Conservation (phyloP, 2,113 vertebrate species). For the Murina feae region DNA sequence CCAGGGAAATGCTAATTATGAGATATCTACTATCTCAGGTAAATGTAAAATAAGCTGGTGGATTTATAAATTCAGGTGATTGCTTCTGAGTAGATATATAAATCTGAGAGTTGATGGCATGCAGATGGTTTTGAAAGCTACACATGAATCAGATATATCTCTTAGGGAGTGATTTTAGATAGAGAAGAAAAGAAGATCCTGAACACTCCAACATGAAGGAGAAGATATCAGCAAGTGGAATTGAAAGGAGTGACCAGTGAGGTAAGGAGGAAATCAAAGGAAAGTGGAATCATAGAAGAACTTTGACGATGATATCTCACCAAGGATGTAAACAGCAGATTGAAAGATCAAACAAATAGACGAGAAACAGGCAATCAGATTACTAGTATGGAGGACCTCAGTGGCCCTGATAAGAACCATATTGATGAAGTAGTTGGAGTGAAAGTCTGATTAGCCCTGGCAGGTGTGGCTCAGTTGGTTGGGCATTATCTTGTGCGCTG, state of each 20-base stretch:
- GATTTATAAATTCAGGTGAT: neutral
- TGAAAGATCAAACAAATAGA: neutral
- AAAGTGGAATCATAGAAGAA: neutral
- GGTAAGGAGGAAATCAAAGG: neutral
- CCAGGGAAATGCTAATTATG: neutral
- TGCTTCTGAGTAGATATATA: neutral
- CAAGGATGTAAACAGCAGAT: neutral
- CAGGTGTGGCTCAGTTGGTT: too few species aligned
- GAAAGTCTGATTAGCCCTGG: neutral
- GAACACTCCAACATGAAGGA: neutral
- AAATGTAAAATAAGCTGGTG: neutral
- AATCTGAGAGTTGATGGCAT: neutral
- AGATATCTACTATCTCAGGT: neutral
- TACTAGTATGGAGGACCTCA: neutral
- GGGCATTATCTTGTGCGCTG: too few species aligned
- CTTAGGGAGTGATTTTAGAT: neutral
- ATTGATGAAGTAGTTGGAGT: neutral
- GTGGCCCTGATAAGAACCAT: neutral
- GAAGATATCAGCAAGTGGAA: neutral
- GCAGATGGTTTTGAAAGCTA: neutral
- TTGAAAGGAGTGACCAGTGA: neutral
- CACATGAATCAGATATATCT: neutral
- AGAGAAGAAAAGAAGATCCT: neutral
- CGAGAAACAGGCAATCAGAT: neutral
- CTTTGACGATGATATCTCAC: neutral